Base-by-base conservation (phyloP, 1,140 invertebrate genomes). In the Drosophila quadrilineata region DNA sequence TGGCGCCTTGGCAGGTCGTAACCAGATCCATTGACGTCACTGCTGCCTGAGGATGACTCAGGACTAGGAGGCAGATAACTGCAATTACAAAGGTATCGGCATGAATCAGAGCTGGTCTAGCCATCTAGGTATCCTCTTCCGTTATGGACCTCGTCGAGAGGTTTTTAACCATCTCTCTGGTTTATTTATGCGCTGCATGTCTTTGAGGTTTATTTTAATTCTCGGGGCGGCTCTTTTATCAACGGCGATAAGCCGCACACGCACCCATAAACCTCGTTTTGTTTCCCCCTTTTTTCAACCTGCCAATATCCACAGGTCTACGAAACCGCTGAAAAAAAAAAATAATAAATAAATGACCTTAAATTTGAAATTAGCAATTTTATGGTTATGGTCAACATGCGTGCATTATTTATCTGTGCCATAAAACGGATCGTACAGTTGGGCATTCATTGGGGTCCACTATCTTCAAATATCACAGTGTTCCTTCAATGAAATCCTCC, bases 261-360 rank as follows among this genome's bases (percentile, higher is more conserved):
- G 79, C 80, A 85, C 79, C 80, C 79, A 85, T 85, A 84, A 84
- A 84, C 80, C 70, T 85, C 64, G 60, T 58, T 63, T 43, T 59
- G 56, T 54, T 54, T n/a, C n/a, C n/a, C n/a, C n/a, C 10, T 12
- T 16, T 5, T 52, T 50, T 53, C 21, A 12, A 59, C 46, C 64
- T 48, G 19, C 21, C 43, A 36, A 12, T 49, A 33, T 59, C 48
- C 52, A 48, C 40, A 60, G 29, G 53, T 49, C 40, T 33, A 29
- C 31, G 62, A 24, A 46, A 48, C 49, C 36, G 28, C 56, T 9
- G n/a, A n/a, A n/a, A n/a, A n/a, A n/a, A n/a, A n/a, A n/a, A n/a
- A n/a, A n/a, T n/a, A n/a, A n/a, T n/a, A n/a, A n/a, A n/a, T n/a
- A 60, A 65, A 65, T 85, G 71, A 69, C 79, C 79, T 86, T 85